These are phyloP conservation scores for Gorsachius goisagi DNA, from an alignment of 2,113 vertebrate genomes.

Conservation along the genomic window DNA sequence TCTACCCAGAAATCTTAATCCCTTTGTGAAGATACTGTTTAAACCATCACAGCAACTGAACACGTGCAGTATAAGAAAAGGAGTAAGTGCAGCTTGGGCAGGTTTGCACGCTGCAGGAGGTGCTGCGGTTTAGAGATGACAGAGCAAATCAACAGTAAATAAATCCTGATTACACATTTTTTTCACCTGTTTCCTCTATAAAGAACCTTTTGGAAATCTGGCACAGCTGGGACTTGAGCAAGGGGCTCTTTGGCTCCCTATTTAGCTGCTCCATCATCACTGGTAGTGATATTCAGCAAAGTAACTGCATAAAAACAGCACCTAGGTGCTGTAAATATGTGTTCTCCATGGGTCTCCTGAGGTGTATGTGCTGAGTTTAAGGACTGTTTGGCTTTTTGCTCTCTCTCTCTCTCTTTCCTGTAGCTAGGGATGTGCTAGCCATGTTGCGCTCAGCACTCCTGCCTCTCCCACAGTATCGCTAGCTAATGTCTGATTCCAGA, in stretches of 20 bases:
- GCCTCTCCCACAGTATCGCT: slow-evolving; percentile 14
- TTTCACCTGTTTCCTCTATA: background rate
- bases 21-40: background rate
- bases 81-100: background rate
- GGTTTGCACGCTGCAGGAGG: background rate
- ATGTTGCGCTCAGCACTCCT: background rate
- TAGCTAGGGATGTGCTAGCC: slow-evolving; percentile 21
- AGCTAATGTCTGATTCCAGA: slow-evolving; percentile 55
- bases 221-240: background rate
- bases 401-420: background rate
- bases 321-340: background rate
- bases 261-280: background rate
- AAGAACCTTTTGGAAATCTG: background rate
- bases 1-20: background rate
- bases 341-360: background rate
- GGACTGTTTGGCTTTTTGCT: background rate
- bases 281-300: background rate
- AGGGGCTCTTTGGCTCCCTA: background rate
- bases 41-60: background rate
- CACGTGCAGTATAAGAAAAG: background rate
- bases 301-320: background rate
- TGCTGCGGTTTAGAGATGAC: background rate
- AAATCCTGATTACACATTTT: background rate
- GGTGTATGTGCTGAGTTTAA: background rate
- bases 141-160: background rate